phyloP scores from a whole-genome alignment of 1,140 invertebrate genomes.

The Daktulosphaira vitifoliae region DNA sequence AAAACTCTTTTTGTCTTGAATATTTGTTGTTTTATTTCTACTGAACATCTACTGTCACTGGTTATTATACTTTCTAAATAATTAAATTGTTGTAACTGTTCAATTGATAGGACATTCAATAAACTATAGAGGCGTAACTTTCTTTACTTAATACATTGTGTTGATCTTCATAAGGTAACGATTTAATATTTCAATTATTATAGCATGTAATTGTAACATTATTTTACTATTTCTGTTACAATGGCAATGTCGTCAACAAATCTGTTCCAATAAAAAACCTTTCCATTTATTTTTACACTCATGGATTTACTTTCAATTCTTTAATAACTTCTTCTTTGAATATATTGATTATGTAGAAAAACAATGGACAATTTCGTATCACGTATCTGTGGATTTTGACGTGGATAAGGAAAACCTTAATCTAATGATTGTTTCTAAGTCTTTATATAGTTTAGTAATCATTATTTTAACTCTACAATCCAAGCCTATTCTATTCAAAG shows the following conservation, averaged over 20 bases:
- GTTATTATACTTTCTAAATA: neutral
- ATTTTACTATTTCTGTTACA: constrained; percentile 31
- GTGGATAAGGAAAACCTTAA: neutral
- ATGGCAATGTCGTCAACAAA: constrained; percentile 36
- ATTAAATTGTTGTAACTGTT: neutral
- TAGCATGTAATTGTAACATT: constrained; percentile 12
- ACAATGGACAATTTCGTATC: constrained; percentile 32
- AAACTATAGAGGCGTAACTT: neutral
- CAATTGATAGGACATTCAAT: neutral
- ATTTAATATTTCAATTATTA: constrained; percentile 27
- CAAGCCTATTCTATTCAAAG: constrained; percentile 10
- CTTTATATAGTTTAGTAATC: constrained; percentile 15
- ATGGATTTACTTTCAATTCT: constrained; percentile 23
- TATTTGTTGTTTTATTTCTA: constrained; percentile 1
- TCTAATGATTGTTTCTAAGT: constrained; percentile 8
- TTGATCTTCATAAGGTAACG: constrained; percentile 1
- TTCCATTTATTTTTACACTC: constrained; percentile 33
- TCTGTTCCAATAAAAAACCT: constrained; percentile 32
- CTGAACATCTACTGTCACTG: neutral
- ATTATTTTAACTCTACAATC: constrained; percentile 20
- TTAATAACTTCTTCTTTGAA: constrained; percentile 19
- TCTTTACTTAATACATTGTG: neutral
- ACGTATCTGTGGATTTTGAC: constrained; percentile 33
- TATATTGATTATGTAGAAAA: constrained; percentile 22
- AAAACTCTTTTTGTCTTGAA: neutral